Conservation (phyloP, 2,888 invertebrate species). For the Microctonus brassicae region DNA sequence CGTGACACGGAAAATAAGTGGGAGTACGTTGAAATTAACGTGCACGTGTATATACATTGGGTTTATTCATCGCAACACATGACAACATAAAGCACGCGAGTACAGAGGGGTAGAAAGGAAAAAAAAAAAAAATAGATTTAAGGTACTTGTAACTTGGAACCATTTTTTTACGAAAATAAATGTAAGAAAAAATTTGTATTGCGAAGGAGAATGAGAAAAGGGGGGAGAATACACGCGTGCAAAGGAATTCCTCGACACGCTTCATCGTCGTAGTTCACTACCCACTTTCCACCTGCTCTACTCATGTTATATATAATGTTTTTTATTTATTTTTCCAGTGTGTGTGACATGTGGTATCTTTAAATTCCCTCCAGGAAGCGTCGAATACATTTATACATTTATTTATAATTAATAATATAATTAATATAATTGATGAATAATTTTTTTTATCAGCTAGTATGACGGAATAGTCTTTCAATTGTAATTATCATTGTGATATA, state of each 20-base stretch:
- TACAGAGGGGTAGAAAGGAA: background rate
- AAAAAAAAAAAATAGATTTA: too few species aligned
- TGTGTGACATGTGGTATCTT: background rate
- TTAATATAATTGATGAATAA: background rate
- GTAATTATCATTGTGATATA: background rate
- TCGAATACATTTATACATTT: too few species aligned
- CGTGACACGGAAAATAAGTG: background rate
- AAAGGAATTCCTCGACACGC: constrained; percentile 33
- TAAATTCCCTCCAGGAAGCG: background rate
- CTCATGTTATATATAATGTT: background rate
- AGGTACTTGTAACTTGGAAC: constrained; percentile 15
- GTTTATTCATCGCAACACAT: too few species aligned
- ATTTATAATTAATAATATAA: background rate
- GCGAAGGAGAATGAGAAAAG: background rate
- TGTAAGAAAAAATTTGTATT: background rate
- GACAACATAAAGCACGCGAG: background rate
- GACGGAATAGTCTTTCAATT: too few species aligned
- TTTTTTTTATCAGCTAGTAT: too few species aligned
- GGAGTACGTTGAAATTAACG: too few species aligned
- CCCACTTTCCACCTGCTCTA: constrained; percentile 5
- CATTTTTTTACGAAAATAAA: constrained; percentile 46
- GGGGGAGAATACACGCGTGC: background rate
- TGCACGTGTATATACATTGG: too few species aligned
- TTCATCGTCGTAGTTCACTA: constrained; percentile 19
- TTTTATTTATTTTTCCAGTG: constrained; percentile 3